Evolutionary conservation across 64 coral and sea anemone genomes (phyloP), one percentile per base, ranked within the genome.

Genomic region (Montipora foliosa): DNA sequence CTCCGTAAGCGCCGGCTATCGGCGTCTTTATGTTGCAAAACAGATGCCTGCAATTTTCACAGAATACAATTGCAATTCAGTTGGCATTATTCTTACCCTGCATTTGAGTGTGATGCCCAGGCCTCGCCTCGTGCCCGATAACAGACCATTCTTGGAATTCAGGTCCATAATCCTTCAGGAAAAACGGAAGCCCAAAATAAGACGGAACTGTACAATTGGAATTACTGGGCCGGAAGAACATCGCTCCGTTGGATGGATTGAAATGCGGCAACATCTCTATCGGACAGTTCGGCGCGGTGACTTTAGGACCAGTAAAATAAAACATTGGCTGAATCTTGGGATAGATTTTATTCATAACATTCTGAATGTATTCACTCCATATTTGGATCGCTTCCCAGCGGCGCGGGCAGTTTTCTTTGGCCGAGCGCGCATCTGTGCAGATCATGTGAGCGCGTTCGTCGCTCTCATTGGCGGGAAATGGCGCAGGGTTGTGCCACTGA

Each of bases 101-200:
- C 89, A 97, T 97, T 72, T 97, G 96, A 46, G 84, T 95, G 17
- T 97, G 96, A 20, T 97, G 96, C 4, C 96, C 96, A 4, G 96
- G 96, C 47, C 96, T 89, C 0, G 93, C 49, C 93, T 97, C 96
- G 64, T 97, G 96, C 13, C 92, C 96, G 8, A 75, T 86, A 37
- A 95, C 89, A 19, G 96, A 97, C 96, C 96, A 97, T n/a, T 97
- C 96, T 89, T 97, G 96, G 50, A 95, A 97, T 85, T 92, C 92
- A 15, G 96, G 96, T 50, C 96, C 96, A 49, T 97, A 97, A 14
- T 89, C 24, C 17, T 59, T 82, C 17, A 92, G 62, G 57, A 97
- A 97, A 70, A 97, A 97, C 2, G 96, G 96, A 62, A 97, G 75
- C 11, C 84, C 85, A 17, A 97, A 95, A 85, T 95, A 84, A 74